Evolutionary conservation across 2,888 invertebrate genomes (phyloP), one percentile per base, ranked within the genome.

Genomic region (Maniola hyperantus): DNA sequence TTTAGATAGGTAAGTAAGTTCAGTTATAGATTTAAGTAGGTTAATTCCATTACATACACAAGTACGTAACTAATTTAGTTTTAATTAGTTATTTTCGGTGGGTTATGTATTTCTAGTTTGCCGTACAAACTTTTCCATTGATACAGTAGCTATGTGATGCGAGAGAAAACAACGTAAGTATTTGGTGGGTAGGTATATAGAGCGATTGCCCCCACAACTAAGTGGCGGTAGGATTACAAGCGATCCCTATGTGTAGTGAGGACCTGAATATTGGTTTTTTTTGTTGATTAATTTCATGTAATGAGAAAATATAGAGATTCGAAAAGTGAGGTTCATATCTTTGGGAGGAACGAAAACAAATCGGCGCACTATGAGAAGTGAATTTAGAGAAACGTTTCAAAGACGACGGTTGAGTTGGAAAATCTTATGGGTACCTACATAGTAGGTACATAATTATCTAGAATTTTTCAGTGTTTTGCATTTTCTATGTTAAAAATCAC

Each of bases 131-230:
- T 48, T 64, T 44, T 34, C 36, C 44, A 48, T 36, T 68, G 59
- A 34, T 64, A 55, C 44, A 62, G 53, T 51, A 62, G 53, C 62
- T 62, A 61, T 50, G 44, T 48, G 48, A 57, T 61, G 42, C 59
- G 59, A 51, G 68, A 68, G 66, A 68, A 68, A 70, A 89, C 88
- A 88, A 84, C 79, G 80, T 84, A 86, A 85, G 85, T 79, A 81
- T 81, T 84, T 79, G 84, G 83, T 87, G 87, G 80, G 85, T 82
- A 84, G 79, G 84, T 82, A 84, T 87, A 83, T 79, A 82, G 82
- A 83, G 81, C 88, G 84, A 87, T 87, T 86, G 88, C 89, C 90
- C 87, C 87, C 89, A 83, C 88, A 83, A 86, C 88, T 89, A 91
- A 91, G 91, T 89, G 88, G 84, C 77, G 82, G 83, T 80, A 80